Percentiles rank a stretch among this genome's conserved stretches.
Evolutionary conservation across 2,113 vertebrate genomes (phyloP).

Genomic region (Pithys albifrons): DNA sequence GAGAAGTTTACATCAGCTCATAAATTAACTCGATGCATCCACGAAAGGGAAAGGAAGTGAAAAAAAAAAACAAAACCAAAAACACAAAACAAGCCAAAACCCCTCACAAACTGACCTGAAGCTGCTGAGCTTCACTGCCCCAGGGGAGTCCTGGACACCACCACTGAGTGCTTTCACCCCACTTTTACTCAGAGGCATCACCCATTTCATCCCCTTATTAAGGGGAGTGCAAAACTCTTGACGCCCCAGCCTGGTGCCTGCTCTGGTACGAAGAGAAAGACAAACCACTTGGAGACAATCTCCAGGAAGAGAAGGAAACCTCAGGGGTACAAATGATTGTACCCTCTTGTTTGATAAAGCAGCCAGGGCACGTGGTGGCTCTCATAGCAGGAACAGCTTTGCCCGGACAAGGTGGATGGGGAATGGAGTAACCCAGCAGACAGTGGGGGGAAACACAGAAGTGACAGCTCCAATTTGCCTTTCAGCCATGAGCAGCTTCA

Average conservation of each 20-base stretch:
- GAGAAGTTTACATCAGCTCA: background rate
- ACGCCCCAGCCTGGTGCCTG: background rate
- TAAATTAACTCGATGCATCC: background rate
- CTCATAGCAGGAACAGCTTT: background rate
- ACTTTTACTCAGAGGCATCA: background rate
- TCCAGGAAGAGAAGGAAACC: background rate
- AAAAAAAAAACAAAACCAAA: background rate
- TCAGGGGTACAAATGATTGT: background rate
- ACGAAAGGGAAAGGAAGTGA: background rate
- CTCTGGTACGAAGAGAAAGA: background rate
- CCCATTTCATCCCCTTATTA: background rate
- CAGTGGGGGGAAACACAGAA: background rate
- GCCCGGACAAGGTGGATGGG: background rate
- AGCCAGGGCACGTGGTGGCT: accelerated
- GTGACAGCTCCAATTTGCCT: background rate
- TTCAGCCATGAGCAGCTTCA: background rate
- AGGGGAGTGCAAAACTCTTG: background rate
- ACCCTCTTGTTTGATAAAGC: background rate
- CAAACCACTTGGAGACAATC: background rate
- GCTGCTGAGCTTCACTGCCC: background rate
- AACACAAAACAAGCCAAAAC: accelerated
- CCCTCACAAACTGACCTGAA: background rate
- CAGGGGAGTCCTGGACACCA: background rate
- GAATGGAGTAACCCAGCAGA: background rate
- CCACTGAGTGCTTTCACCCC: background rate